These are phyloP conservation scores for Tigriopus japonicus DNA, from an alignment of 1,140 invertebrate species.

Conservation along the genomic window DNA sequence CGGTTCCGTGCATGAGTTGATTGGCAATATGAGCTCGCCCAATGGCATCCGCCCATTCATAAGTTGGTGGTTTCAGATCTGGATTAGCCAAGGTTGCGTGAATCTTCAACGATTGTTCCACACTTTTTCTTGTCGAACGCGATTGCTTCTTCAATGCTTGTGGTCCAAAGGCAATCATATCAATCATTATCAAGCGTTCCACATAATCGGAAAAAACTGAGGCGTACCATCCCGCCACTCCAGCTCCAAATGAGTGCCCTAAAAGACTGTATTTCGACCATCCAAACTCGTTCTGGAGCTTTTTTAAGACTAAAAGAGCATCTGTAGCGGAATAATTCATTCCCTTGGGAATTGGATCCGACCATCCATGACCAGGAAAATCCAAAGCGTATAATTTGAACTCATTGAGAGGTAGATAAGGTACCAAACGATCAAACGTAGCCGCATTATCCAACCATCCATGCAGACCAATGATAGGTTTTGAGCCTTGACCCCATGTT, in stretches of 20 bases:
- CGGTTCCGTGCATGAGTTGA: conserved; percentile 14
- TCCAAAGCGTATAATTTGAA: conserved; percentile 18
- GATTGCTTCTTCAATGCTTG: not conserved
- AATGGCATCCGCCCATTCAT: not conserved
- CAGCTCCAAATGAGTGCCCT: conserved; percentile 5
- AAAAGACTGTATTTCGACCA: not conserved
- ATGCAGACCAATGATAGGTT: conserved; percentile 19
- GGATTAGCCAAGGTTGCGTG: not conserved
- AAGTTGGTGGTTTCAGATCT: not conserved
- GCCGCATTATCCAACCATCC: conserved; percentile 22
- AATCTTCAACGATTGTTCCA: conserved; percentile 18
- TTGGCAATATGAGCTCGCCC: conserved; percentile 5
- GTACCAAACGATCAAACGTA: conserved; percentile 20
- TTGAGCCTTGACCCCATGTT: not conserved
- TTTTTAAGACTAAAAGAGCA: not conserved
- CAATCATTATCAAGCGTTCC: not conserved
- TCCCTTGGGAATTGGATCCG: conserved; percentile 20
- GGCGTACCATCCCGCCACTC: not conserved
- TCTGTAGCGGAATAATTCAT: conserved; percentile 16
- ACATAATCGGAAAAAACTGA: not conserved
- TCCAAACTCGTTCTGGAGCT: not conserved
- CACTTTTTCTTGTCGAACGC: conserved; percentile 1
- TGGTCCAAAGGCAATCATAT: not conserved
- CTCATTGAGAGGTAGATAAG: conserved; percentile 13
- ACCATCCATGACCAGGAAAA: conserved; percentile 21